Conservation (phyloP, 2,797 vertebrate genomes). For the Thunnus albacares region DNA sequence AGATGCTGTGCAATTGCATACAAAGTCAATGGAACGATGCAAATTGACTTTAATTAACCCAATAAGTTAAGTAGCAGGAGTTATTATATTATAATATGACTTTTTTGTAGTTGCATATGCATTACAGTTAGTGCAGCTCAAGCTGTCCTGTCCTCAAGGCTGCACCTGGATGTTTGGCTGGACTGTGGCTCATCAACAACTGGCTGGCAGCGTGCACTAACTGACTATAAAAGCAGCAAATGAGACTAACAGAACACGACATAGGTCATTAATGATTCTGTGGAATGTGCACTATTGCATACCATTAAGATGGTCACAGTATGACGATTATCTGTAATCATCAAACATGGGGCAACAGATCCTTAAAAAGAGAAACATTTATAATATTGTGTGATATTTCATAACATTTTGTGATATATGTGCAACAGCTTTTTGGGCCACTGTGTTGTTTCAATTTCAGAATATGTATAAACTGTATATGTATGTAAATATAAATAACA, state of each 20-base stretch:
- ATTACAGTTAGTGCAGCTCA: conserved; percentile 15
- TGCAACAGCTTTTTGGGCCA: neutral
- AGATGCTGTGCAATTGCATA: too few relatives aligned
- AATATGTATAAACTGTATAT: neutral
- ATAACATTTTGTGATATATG: neutral
- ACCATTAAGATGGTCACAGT: conserved; percentile 9
- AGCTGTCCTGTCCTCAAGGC: conserved; percentile 7
- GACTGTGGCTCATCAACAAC: conserved; percentile 41
- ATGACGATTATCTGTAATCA: neutral
- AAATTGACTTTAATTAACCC: too few relatives aligned
- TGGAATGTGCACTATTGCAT: neutral
- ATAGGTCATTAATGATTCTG: conserved; percentile 32
- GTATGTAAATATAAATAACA: neutral
- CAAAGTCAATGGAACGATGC: too few relatives aligned
- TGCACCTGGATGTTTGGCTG: conserved; percentile 14
- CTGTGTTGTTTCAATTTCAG: neutral
- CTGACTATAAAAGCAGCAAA: conserved; percentile 34
- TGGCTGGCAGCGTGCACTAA: conserved; percentile 26
- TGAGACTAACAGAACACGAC: conserved; percentile 30
- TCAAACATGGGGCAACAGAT: conserved; percentile 4
- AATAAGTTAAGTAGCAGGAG: too few relatives aligned
- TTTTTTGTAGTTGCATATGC: neutral
- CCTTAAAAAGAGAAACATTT: neutral
- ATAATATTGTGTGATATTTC: neutral
- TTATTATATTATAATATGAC: too few relatives aligned